Evolutionary conservation across 2,888 invertebrate genomes (phyloP), one percentile per base, ranked within the genome.

Genomic region (Hydriomena furcata): DNA sequence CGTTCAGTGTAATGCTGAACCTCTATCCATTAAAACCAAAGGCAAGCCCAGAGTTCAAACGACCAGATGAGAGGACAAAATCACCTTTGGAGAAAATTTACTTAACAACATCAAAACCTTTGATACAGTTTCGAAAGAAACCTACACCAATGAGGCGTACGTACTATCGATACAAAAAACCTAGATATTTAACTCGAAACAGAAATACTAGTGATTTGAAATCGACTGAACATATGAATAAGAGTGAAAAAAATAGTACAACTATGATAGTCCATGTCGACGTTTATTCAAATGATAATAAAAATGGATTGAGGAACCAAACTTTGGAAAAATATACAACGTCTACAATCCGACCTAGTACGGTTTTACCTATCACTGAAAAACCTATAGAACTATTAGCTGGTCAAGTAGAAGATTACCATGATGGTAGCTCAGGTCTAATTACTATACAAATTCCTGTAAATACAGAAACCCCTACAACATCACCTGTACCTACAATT

Each of bases 231-330:
- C 35, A 52, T n/a, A 42, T 41, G 0, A 61, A 45, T 7, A 55
- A 45, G 55, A 21, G 48, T 41, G 58, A 65, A 43, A 48, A 61
- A 1, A 62, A 64, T 7, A 83, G 56, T 63, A 89, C 92, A 28
- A 93, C 93, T 66, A 92, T 94, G 84, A 84, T 93, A 61, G 89
- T 94, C 3, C 93, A 94, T 52, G 76, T 94, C n/a, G 94, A 94
- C 76, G 77, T 94, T 5, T 93, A 92, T 65, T 92, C 91, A 42
- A 51, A 71, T 32, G 61, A 70, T 28, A 58, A 73, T 49, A 66
- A 67, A 45, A 55, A 49, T 11, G 55, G 50, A 23, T 38, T 40
- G 5, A 65, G 24, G 5, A 28, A 52, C 43, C 10, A 34, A 38
- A 43, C 30, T n/a, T 20, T 8, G 5, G 1, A 28, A 20, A 27